Evolutionary conservation across 2,797 vertebrate genomes (phyloP), one percentile per base, ranked within the genome.

Genomic region (Catamblyrhynchus diadema): DNA sequence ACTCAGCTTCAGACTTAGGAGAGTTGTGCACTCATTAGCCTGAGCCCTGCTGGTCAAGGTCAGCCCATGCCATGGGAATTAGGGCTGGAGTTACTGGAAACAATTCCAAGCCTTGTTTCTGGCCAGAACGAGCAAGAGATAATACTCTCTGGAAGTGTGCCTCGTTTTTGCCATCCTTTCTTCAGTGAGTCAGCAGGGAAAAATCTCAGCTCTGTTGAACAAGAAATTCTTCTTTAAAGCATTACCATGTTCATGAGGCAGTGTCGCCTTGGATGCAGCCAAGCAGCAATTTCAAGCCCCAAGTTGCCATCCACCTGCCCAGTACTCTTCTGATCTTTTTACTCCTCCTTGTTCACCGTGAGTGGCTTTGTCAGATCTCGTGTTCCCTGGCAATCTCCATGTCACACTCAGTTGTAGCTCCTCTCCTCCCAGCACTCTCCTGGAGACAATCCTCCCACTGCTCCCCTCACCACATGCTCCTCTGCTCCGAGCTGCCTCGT

Each of bases 101-200:
- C 66, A 45, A 96, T 91, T 93, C 94, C 95, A 93, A 96, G 70
- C 32, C 51, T 70, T 69, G 17, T 79, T 94, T 77, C 91, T 86
- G 74, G 57, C 66, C 86, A 82, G 60, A 32, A 79, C 0, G 25
- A 95, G 60, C n/a, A 86, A 54, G 23, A 93, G 80, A 94, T 81
- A 91, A 94, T 94, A 72, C 54, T 62, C 35, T 90, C 86, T 88
- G 80, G 83, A 96, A 93, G 11, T 4, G 4, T 72, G 66, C 80
- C 94, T 95, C 77, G 69, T 72, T 92, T 88, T 92, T 96, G 94
- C 96, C 96, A 96, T 93, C 93, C 77, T 92, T 94, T 87, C 81
- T 85, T 93, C 67, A 67, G 61, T 67, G 64, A 93, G 82, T 86
- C 85, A 92, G 87, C 77, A 88, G 33, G 77, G 44, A 41, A 44